phyloP scores from a whole-genome alignment of 1,140 invertebrate genomes.

The Lucilia sericata region DNA sequence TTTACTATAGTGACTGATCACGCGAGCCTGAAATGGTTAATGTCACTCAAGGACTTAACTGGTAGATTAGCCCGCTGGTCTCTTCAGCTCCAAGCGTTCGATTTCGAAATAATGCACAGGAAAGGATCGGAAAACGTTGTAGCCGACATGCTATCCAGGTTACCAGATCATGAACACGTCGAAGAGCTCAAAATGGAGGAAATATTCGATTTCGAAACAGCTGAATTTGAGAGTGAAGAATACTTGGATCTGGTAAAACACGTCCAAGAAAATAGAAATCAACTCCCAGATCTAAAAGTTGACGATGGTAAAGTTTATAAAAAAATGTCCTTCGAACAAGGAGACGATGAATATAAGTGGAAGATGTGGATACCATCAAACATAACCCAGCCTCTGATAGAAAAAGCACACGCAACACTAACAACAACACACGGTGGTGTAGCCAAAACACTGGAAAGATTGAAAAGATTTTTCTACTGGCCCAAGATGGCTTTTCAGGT shows the following conservation, averaged over 20 bases:
- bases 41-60: constrained; percentile 3
- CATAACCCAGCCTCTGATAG: too few species aligned
- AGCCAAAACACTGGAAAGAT: too few species aligned
- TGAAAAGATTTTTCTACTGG: too few species aligned
- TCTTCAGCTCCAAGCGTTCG: neutral
- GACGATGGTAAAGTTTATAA: constrained; percentile 7
- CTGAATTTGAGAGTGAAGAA: neutral
- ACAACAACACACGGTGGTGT: too few species aligned
- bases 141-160: neutral
- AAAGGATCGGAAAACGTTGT: constrained; percentile 9
- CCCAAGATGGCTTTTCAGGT: too few species aligned
- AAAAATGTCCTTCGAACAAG: neutral
- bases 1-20: neutral
- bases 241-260: neutral
- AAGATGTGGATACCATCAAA: too few species aligned
- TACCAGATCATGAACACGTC: neutral
- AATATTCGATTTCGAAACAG: neutral
- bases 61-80: constrained; percentile 7
- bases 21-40: neutral
- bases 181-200: constrained; percentile 7
- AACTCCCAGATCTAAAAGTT: neutral
- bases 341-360: neutral
- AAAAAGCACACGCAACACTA: too few species aligned
- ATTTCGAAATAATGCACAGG: neutral
- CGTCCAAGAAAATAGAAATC: neutral